Conservation (phyloP, 2,113 vertebrate genomes). For the Ardeotis arabs region DNA sequence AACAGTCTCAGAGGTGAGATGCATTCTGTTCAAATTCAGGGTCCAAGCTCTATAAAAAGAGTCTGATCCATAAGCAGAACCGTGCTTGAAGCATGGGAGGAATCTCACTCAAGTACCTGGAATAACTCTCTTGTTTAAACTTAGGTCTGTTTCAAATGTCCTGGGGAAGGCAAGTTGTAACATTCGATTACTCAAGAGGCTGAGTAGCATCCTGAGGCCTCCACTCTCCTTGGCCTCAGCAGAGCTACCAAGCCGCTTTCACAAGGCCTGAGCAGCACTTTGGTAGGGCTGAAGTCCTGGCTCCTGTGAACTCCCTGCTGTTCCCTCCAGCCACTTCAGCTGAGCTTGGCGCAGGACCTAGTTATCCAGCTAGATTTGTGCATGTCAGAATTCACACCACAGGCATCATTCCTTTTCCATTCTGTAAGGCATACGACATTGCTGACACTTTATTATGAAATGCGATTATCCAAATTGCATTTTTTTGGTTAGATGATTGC, state of each 20-base stretch:
- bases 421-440: neutral
- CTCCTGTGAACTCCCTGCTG: neutral
- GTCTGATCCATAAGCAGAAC: neutral
- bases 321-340: neutral
- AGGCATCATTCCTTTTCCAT: neutral
- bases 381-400: neutral
- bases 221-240: neutral
- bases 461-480: neutral
- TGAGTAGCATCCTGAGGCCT: neutral
- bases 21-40: neutral
- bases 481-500: constrained; percentile 15
- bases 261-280: neutral
- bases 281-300: neutral
- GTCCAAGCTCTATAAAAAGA: neutral
- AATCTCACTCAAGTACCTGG: neutral
- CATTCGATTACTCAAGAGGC: neutral
- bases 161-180: neutral
- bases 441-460: neutral
- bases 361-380: neutral
- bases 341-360: neutral
- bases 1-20: neutral
- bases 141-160: neutral
- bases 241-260: neutral
- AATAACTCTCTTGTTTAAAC: neutral
- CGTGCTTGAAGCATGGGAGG: neutral